Evolutionary conservation across 2,888 invertebrate species (phyloP), one percentile per base, ranked within the genome.

Genomic region (Drosophila tripunctata): DNA sequence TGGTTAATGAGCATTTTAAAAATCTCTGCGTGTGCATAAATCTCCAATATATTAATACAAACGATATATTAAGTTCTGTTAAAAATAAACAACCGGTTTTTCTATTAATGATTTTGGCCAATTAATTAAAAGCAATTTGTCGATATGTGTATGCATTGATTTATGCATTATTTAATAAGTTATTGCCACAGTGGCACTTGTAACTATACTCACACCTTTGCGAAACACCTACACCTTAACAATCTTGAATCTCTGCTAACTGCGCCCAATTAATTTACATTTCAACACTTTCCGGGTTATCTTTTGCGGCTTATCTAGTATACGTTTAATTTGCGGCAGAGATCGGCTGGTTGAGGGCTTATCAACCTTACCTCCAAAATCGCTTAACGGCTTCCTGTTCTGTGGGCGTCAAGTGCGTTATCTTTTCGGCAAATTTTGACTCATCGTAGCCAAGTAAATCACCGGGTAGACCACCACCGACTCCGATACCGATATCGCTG

Each of bases 361-460:
- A 71, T 74, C 69, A 40, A n/a, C n/a, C n/a, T 56, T 58, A 89
- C 89, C 89, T 89, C 89, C 89, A 89, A 75, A 89, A 89, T 5
- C 81, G 83, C 51, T 85, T 84, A 24, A 89, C 89, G 43, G 89
- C 89, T 78, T 88, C 88, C 83, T 89, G 89, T 70, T 89, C 89
- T 45, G 78, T 75, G 30, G 89, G 89, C 63, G 79, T 79, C 64
- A 89, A 64, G 76, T 84, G 77, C 67, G 82, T 80, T 75, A 89
- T 80, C 82, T 88, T 89, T 33, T 87, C 81, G 27, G 67, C 77
- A 77, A 89, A 78, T 44, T 78, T 78, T 64, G 79, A 79, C 66
- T 86, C 88, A 86, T 88, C 85, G 52, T 86, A 80, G 24, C 50
- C 63, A 2, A 61, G 22, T 40, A 67, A 36, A 41, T 67, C 45